Conservation (phyloP, 2,113 vertebrate species). For the Etia nguti region DNA sequence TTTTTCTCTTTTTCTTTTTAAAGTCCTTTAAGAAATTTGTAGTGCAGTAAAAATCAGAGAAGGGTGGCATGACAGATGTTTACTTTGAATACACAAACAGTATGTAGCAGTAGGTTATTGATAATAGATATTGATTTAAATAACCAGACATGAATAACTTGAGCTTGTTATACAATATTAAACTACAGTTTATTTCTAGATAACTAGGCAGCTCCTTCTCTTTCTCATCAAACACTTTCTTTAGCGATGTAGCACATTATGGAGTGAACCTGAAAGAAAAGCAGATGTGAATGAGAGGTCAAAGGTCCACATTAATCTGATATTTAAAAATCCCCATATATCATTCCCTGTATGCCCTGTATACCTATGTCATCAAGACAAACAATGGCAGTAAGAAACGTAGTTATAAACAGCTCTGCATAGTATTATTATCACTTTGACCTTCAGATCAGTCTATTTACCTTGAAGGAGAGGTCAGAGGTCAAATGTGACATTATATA, state of each 20-base stretch:
- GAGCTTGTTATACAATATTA: not conserved
- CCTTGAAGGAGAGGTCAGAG: not conserved
- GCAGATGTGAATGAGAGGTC: not conserved
- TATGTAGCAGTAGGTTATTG: not conserved
- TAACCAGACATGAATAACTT: not conserved
- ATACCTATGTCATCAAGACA: not conserved
- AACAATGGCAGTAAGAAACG: not conserved
- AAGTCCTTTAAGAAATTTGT: not conserved
- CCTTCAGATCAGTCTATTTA: not conserved
- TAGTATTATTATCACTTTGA: not conserved
- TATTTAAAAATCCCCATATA: not conserved
- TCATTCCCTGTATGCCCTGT: not conserved
- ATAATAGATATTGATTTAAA: not conserved
- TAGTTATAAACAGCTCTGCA: not conserved
- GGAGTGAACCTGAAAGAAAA: not conserved
- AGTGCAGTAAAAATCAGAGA: not conserved
- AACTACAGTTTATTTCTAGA: not conserved
- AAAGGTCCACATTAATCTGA: not conserved
- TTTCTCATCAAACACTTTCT: not conserved
- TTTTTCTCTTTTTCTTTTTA: not conserved
- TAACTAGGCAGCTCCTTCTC: not conserved
- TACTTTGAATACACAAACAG: not conserved
- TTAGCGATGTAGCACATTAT: not conserved
- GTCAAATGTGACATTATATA: not conserved
- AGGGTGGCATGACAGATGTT: not conserved